Conservation (phyloP, 2,113 vertebrate genomes). For the Protobothrops mucrosquamatus region DNA sequence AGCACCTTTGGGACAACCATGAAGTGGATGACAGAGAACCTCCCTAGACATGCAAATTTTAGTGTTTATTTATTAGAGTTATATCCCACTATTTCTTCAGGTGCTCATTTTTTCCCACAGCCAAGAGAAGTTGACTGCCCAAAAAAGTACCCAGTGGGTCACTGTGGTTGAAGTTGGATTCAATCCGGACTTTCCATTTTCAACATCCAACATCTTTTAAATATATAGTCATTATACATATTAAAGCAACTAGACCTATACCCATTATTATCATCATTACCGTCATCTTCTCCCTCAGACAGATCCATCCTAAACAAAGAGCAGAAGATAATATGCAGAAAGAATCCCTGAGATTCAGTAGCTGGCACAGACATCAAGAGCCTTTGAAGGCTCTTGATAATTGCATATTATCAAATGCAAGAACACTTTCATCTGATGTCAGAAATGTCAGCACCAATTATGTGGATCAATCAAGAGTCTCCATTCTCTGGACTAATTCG, state of each 20-base stretch:
- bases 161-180: not conserved
- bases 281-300: accelerated
- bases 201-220: not conserved
- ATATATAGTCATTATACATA: not conserved
- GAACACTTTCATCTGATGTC: not conserved
- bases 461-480: not conserved
- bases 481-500: not conserved
- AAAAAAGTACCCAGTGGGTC: not conserved
- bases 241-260: accelerated
- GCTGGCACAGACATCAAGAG: accelerated
- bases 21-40: not conserved
- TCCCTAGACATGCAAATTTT: not conserved
- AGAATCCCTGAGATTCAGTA: not conserved
- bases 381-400: not conserved
- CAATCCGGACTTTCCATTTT: not conserved
- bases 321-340: not conserved
- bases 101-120: not conserved
- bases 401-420: not conserved
- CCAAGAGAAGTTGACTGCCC: not conserved
- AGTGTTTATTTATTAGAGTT: not conserved
- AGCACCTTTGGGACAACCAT: not conserved
- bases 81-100: not conserved
- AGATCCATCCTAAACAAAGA: accelerated
- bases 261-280: accelerated
- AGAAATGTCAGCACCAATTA: not conserved